These are phyloP conservation scores for Willowsia nigromaculata DNA, from an alignment of 2,888 invertebrate species.

Conservation along the genomic window DNA sequence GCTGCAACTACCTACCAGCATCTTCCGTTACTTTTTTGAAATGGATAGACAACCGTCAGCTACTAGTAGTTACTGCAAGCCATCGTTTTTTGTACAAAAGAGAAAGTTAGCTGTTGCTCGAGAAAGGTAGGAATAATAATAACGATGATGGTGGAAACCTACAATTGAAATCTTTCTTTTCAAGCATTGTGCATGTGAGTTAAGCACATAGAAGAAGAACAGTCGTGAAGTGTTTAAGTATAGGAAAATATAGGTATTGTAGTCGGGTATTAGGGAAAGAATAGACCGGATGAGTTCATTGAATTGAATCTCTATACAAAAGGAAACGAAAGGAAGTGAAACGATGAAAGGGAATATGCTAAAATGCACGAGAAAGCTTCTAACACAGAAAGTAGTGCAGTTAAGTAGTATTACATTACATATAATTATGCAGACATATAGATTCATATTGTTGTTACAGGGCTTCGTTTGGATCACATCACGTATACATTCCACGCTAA, in stretches of 20 bases:
- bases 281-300: conserved; percentile 66
- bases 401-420: background rate
- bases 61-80: background rate
- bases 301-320: conserved; percentile 61
- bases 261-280: conserved; percentile 10
- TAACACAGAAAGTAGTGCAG: background rate
- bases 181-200: background rate
- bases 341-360: conserved; percentile 50
- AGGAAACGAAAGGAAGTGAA: conserved; percentile 66
- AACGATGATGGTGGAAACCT: background rate
- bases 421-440: background rate
- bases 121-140: conserved; percentile 23
- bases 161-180: conserved; percentile 13
- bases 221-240: conserved; percentile 9
- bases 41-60: background rate
- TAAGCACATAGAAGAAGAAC: background rate
- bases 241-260: conserved; percentile 30
- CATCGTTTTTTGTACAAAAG: conserved; percentile 1
- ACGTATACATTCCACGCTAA: background rate
- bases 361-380: conserved; percentile 7
- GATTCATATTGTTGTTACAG: background rate
- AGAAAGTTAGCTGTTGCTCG: conserved; percentile 49
- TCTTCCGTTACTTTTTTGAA: background rate
- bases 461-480: background rate
- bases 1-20: background rate